Conservation (phyloP, 2,888 invertebrate genomes). For the Drosophila incognita region DNA sequence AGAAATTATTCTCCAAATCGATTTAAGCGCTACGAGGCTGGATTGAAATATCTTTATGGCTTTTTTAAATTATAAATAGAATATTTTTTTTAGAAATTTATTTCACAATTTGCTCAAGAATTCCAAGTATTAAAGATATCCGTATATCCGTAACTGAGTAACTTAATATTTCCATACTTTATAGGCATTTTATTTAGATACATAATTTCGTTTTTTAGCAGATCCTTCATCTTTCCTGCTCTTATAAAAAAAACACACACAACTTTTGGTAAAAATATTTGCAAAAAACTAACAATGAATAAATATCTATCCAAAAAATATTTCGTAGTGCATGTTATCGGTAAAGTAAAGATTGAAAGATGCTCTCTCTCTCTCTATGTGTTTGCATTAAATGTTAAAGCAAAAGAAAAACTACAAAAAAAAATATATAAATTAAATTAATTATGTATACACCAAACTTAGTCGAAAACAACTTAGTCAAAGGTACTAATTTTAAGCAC, state of each 20-base stretch:
- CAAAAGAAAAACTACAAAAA: constrained; percentile 32
- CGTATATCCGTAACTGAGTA: background rate
- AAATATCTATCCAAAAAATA: constrained; percentile 44
- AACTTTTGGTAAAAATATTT: constrained; percentile 33
- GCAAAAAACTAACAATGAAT: constrained; percentile 12
- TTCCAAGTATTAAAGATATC: constrained; percentile 6
- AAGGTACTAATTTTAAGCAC: constrained; percentile 74
- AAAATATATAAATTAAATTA: constrained; percentile 58
- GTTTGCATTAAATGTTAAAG: constrained; percentile 68
- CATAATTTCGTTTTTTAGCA: background rate
- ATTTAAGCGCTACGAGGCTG: background rate
- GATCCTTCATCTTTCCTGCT: constrained; percentile 1
- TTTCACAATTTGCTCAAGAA: constrained; percentile 18
- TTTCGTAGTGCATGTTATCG: constrained; percentile 55
- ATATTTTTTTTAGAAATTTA: background rate
- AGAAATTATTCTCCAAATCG: background rate
- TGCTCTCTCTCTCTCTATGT: constrained; percentile 60
- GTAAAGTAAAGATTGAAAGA: constrained; percentile 47
- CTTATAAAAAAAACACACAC: constrained; percentile 2
- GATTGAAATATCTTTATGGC: background rate
- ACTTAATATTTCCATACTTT: constrained; percentile 2
- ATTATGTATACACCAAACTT: constrained; percentile 65
- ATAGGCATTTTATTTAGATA: background rate
- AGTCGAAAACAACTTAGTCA: constrained; percentile 72
- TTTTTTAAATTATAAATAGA: background rate